Conservation (phyloP, 2,888 invertebrate species). For the Linnaemya tessellans region DNA sequence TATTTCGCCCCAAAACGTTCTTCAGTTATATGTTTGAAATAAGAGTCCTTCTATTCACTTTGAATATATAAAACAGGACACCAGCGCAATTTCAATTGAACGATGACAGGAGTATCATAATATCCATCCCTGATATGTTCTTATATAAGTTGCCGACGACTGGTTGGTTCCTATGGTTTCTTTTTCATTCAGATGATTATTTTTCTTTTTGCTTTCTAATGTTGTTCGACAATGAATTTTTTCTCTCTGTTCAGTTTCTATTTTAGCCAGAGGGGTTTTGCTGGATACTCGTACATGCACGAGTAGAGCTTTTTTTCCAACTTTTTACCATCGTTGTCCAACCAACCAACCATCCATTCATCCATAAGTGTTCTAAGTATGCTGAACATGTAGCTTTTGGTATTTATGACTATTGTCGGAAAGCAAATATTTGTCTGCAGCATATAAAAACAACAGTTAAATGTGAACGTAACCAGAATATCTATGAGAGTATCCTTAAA, state of each 20-base stretch:
- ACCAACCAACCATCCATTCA: constrained; percentile 51
- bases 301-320: constrained; percentile 30
- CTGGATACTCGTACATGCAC: neutral
- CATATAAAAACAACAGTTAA: constrained; percentile 82
- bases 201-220: constrained; percentile 52
- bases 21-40: no score
- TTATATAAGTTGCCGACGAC: constrained; percentile 67
- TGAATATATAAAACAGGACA: no score
- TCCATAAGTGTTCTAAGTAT: constrained; percentile 78
- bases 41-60: no score
- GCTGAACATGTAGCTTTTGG: constrained; percentile 83
- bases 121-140: neutral
- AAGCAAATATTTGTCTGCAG: constrained; percentile 83
- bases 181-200: constrained; percentile 40
- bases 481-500: constrained; percentile 75
- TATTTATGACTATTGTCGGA: constrained; percentile 83
- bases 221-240: constrained; percentile 61
- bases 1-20: no score
- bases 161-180: constrained; percentile 68
- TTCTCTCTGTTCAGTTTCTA: constrained; percentile 44
- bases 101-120: no score
- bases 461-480: constrained; percentile 81
- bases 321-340: constrained; percentile 30
- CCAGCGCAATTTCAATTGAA: no score
- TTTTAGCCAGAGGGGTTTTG: constrained; percentile 57